Conservation (phyloP, 2,797 vertebrate species). For the Xyrichtys novacula region DNA sequence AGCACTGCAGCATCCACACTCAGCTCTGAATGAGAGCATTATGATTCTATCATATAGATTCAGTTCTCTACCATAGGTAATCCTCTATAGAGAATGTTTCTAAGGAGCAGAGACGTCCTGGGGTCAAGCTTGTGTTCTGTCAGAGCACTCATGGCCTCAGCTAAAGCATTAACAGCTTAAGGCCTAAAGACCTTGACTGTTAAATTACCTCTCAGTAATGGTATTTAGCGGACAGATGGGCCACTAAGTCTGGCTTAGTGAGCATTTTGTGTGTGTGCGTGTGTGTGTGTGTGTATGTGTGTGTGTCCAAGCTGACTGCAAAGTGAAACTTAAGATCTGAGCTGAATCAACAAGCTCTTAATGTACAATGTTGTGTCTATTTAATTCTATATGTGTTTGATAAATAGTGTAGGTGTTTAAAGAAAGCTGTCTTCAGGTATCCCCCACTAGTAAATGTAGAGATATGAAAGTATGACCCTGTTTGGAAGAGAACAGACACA, state of each 20-base stretch:
- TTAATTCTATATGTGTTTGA: neutral
- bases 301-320: slow-evolving; percentile 5
- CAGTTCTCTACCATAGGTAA: slow-evolving; percentile 19
- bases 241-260: slow-evolving; percentile 53
- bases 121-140: slow-evolving; percentile 43
- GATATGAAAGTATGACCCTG: too few relatives aligned
- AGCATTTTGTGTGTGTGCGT: neutral
- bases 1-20: neutral
- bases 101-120: slow-evolving; percentile 20
- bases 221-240: slow-evolving; percentile 70
- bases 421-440: too few relatives aligned
- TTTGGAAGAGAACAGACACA: too few relatives aligned
- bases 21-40: slow-evolving; percentile 24
- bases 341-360: neutral
- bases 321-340: slow-evolving; percentile 15
- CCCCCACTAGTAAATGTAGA: too few relatives aligned
- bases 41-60: slow-evolving; percentile 24
- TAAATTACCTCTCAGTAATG: slow-evolving; percentile 72
- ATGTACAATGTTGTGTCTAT: neutral
- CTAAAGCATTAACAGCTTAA: slow-evolving; percentile 71
- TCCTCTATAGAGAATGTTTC: slow-evolving; percentile 13
- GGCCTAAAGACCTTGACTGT: slow-evolving; percentile 63
- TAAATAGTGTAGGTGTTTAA: too few relatives aligned
- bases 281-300: slow-evolving; percentile 4
- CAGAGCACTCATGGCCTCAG: slow-evolving; percentile 42